Percentiles rank a stretch among this genome's conserved stretches.
Evolutionary conservation across 1,140 invertebrate genomes (phyloP).

Genomic region (Rhyacophila brunnea): DNA sequence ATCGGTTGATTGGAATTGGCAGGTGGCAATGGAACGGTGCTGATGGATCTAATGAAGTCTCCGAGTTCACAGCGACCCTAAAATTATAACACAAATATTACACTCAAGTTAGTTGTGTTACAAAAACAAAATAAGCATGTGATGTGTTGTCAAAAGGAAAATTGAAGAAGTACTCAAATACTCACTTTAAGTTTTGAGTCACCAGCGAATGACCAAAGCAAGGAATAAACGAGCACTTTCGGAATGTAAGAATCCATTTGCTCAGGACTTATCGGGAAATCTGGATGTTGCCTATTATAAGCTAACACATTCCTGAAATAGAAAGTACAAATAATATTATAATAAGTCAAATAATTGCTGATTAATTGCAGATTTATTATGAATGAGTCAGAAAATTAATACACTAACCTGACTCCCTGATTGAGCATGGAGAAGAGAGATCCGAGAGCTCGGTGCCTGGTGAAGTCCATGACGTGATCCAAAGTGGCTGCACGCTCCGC

Average conservation of each 20-base stretch:
- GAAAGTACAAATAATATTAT: too few relatives aligned
- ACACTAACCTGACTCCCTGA: slow-evolving; percentile 71
- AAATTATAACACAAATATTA: slow-evolving; percentile 22
- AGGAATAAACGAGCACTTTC: slow-evolving; percentile 87
- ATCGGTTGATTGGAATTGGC: slow-evolving; percentile 77
- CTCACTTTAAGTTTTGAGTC: slow-evolving; percentile 93
- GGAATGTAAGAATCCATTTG: slow-evolving; percentile 92
- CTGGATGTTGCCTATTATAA: slow-evolving; percentile 90
- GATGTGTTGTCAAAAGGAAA: too few relatives aligned
- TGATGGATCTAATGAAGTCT: slow-evolving; percentile 93
- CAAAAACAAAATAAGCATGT: neutral
- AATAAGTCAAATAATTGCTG: too few relatives aligned
- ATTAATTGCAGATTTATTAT: too few relatives aligned
- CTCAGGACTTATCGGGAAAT: slow-evolving; percentile 93
- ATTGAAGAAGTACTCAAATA: neutral
- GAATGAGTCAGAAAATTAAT: too few relatives aligned
- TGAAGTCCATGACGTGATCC: slow-evolving; percentile 99
- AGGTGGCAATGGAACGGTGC: slow-evolving; percentile 88
- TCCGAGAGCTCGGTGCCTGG: slow-evolving; percentile 86
- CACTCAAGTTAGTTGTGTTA: slow-evolving; percentile 6
- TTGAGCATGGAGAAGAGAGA: slow-evolving; percentile 98
- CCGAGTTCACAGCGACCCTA: slow-evolving; percentile 79
- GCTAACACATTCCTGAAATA: slow-evolving; percentile 77
- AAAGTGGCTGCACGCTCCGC: slow-evolving; percentile 87
- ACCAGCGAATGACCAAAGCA: slow-evolving; percentile 97